Evolutionary conservation across 2,113 vertebrate genomes (phyloP).

Genomic region (Podarcis muralis): DNA sequence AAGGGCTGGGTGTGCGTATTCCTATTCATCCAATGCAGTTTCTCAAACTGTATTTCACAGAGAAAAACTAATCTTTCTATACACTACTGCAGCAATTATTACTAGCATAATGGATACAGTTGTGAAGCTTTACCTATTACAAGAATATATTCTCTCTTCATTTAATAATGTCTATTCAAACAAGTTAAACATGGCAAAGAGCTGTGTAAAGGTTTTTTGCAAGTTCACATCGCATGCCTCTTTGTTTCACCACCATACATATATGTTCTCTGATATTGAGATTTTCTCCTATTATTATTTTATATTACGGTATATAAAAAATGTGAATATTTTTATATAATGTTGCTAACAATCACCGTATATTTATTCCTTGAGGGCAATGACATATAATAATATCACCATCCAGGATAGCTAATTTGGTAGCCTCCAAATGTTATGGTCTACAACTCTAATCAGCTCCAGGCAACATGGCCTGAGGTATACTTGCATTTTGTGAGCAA

Average conservation of each 20-base stretch:
- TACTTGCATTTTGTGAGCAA: background rate
- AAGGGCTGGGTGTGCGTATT: background rate
- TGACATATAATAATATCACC: no score
- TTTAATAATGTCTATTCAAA: background rate
- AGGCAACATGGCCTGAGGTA: no score
- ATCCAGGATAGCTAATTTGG: no score
- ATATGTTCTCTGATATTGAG: background rate
- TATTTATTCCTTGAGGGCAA: no score
- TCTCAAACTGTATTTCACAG: background rate
- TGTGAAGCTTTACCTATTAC: background rate
- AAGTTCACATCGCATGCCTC: background rate
- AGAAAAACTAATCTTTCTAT: background rate
- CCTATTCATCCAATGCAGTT: background rate
- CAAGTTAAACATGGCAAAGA: background rate
- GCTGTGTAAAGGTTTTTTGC: background rate
- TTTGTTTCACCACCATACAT: background rate
- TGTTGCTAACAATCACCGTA: no score
- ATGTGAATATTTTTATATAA: no score
- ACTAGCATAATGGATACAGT: background rate
- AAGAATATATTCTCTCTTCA: background rate
- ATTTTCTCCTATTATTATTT: background rate
- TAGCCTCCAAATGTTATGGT: no score
- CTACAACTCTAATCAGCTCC: no score
- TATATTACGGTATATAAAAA: background rate
- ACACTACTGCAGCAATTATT: background rate